Evolutionary conservation across 2,113 vertebrate species (phyloP).

Genomic region (Campylomormyrus numenius): DNA sequence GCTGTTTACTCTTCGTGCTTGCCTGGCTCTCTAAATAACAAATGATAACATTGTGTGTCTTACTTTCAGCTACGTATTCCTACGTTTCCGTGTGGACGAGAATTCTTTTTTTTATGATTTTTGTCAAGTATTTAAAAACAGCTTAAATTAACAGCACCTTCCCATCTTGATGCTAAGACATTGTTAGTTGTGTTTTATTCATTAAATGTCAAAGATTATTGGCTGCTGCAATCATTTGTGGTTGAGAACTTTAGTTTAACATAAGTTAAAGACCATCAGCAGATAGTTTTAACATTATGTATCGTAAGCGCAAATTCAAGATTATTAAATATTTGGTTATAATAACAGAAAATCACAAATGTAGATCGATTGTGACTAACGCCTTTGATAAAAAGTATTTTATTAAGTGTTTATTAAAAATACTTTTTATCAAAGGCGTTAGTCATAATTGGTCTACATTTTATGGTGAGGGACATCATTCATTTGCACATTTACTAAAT

Average conservation of each 20-base stretch:
- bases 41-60: not conserved
- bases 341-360: not conserved
- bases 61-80: constrained; percentile 1
- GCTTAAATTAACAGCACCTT: not conserved
- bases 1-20: constrained; percentile 49
- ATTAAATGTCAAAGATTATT: not conserved
- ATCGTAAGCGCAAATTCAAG: not conserved
- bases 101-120: not conserved
- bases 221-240: not conserved
- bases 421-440: not conserved
- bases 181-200: not conserved
- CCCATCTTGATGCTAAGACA: not conserved
- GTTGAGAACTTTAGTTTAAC: not conserved
- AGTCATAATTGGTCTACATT: not conserved
- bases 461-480: not conserved
- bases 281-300: not conserved
- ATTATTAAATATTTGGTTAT: not conserved
- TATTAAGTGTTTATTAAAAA: too few species aligned
- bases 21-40: constrained; percentile 49
- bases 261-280: not conserved
- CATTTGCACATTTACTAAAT: constrained; percentile 42
- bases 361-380: too few species aligned
- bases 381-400: too few species aligned
- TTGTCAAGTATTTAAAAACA: not conserved
- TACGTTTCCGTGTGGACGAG: not conserved